Evolutionary conservation across 2,797 vertebrate genomes (phyloP).

Genomic region (Chlorospingus flavigularis): DNA sequence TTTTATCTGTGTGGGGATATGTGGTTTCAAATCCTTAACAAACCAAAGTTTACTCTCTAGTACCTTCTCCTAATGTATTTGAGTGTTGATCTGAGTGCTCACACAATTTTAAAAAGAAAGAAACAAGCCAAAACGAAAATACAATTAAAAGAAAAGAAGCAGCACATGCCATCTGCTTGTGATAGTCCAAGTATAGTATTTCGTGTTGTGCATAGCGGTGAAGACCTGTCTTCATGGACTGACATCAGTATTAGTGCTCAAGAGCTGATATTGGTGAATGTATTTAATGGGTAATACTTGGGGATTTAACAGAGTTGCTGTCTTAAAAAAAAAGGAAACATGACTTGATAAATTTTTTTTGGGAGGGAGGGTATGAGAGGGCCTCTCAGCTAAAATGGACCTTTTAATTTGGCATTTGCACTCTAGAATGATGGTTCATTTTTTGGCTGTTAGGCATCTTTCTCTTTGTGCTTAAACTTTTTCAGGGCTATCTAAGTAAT

Average conservation of each 20-base stretch:
- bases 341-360: background rate
- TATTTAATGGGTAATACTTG: background rate
- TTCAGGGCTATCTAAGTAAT: background rate
- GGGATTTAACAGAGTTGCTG: background rate
- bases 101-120: background rate
- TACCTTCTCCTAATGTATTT: background rate
- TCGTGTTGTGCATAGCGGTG: accelerated
- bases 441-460: background rate
- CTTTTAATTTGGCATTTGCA: background rate
- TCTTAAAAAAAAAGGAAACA: background rate
- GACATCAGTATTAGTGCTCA: background rate
- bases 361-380: background rate
- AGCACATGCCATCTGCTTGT: background rate
- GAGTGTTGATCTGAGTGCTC: background rate
- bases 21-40: background rate
- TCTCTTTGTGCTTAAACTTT: background rate
- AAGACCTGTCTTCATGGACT: background rate
- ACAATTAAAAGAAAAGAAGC: background rate
- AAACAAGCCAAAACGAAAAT: background rate
- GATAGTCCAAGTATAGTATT: background rate
- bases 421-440: background rate
- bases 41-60: background rate
- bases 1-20: background rate
- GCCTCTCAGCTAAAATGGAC: background rate
- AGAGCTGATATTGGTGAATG: background rate